Evolutionary conservation across 1,140 invertebrate species (phyloP).

Genomic region (Bombus sibiricus): DNA sequence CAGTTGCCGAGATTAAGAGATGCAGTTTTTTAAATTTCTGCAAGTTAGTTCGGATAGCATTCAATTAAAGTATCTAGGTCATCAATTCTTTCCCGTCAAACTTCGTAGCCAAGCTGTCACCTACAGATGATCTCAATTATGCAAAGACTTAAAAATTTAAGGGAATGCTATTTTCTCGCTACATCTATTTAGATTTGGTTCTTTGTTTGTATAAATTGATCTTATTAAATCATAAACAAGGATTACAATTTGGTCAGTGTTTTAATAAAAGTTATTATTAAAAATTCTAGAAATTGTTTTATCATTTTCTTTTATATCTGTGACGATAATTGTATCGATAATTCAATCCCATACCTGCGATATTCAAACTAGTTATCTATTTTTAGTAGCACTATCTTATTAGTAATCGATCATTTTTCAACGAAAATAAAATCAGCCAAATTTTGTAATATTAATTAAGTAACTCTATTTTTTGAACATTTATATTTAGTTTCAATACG

Average conservation of each 20-base stretch:
- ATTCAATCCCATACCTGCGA: no score
- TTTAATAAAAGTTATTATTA: not conserved
- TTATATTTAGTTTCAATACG: no score
- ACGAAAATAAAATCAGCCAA: no score
- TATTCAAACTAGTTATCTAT: no score
- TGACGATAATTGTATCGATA: no score
- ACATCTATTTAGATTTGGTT: not conserved
- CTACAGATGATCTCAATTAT: not conserved
- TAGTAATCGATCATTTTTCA: no score
- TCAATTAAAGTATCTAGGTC: not conserved
- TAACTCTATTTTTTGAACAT: no score
- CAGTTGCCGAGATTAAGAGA: not conserved
- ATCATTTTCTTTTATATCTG: no score
- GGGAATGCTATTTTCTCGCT: not conserved
- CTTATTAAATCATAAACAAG: not conserved
- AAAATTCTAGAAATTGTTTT: no score
- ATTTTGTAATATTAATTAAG: no score
- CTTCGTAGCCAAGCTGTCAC: not conserved
- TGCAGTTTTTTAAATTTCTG: not conserved
- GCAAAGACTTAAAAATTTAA: not conserved
- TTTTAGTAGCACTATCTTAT: no score
- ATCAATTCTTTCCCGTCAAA: not conserved
- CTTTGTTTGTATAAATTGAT: not conserved
- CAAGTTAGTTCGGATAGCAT: not conserved
- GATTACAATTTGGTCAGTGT: not conserved